These are phyloP conservation scores for Litocranius walleri DNA, from an alignment of 2,113 vertebrate species.

Conservation along the genomic window DNA sequence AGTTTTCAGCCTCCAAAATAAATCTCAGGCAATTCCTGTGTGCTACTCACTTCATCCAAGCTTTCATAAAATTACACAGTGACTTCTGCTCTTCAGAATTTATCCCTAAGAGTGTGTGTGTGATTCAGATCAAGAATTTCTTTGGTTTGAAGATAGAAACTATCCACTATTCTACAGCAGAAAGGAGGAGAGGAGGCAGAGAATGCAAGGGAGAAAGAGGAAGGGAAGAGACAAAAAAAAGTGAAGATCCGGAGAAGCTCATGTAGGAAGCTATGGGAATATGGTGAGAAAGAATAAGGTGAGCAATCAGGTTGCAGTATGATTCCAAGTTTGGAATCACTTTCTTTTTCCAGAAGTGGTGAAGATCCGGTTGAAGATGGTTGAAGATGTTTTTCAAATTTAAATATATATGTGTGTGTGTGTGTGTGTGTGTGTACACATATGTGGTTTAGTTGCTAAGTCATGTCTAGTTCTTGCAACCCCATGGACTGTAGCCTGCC, in stretches of 20 bases:
- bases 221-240: not conserved
- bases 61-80: not conserved
- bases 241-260: not conserved
- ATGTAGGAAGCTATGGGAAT: not conserved
- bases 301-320: not conserved
- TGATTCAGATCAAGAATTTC: not conserved
- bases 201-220: not conserved
- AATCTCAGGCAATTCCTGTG: not conserved
- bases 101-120: not conserved
- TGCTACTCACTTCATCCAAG: not conserved
- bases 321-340: not conserved
- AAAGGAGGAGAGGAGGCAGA: not conserved
- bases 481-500: accelerated
- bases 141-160: not conserved
- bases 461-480: not conserved
- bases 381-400: not conserved
- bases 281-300: slow-evolving; percentile 5
- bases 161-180: not conserved
- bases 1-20: not conserved
- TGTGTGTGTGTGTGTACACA: not conserved
- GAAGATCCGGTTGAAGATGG: not conserved
- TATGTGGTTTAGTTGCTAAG: not conserved
- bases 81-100: not conserved
- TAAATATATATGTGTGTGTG: not conserved
- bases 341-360: not conserved